phyloP scores from a whole-genome alignment of 2,797 vertebrate species.

The Coreius guichenoti region DNA sequence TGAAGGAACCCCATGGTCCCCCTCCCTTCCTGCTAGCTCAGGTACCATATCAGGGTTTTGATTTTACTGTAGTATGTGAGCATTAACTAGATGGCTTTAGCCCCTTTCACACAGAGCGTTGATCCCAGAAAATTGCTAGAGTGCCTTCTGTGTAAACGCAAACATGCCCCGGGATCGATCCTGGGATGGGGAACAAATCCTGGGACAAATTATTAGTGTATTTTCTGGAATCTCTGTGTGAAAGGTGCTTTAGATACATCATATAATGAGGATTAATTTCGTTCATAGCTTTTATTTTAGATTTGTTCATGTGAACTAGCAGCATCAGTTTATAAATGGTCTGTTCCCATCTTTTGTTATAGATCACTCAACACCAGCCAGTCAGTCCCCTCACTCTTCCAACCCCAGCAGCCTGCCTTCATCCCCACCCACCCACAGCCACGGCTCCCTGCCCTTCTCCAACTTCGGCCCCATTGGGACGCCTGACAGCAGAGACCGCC shows the following conservation, averaged over 20 bases:
- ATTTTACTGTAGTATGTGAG: neutral
- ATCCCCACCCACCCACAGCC: constrained; percentile 96
- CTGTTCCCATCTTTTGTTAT: constrained; percentile 42
- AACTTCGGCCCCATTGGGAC: constrained; percentile 97
- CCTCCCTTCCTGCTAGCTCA: constrained; percentile 96
- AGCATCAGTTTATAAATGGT: neutral
- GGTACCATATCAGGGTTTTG: constrained; percentile 73
- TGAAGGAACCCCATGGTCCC: constrained; percentile 96
- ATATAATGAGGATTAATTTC: neutral
- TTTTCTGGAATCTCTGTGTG: no score
- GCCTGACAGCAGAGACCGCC: constrained; percentile 91
- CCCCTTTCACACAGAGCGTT: no score
- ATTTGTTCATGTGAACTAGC: neutral
- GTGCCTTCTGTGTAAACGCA: no score
- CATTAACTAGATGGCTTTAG: neutral
- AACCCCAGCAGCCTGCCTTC: constrained; percentile 98
- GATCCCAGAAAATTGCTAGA: no score
- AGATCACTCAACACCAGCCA: constrained; percentile 99
- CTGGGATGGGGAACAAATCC: no score
- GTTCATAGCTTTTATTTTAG: neutral
- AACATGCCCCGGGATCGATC: no score
- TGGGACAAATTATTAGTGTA: no score
- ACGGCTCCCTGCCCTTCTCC: constrained; percentile 90
- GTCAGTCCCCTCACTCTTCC: constrained; percentile 98
- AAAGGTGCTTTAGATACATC: neutral